Percentiles rank a stretch among this genome's conserved stretches.
Conservation (phyloP, 2,113 vertebrate genomes). For the Canis aureus region DNA sequence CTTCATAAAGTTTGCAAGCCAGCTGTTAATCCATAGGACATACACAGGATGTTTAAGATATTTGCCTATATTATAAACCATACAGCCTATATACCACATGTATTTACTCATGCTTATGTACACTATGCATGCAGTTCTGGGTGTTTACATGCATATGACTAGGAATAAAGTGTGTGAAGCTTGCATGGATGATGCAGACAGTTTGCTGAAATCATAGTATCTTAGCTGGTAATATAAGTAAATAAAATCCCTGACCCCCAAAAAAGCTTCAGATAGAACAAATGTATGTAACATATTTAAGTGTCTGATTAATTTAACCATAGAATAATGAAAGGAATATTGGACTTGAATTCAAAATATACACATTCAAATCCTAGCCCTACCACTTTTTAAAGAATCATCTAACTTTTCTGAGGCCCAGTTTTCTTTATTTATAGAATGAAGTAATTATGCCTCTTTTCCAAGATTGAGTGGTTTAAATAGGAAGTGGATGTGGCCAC, state of each 20-base stretch:
- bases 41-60: slow-evolving; percentile 54
- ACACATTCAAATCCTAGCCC: not conserved
- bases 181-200: not conserved
- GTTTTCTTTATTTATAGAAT: not conserved
- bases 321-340: not conserved
- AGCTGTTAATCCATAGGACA: slow-evolving; percentile 11
- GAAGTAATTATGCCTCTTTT: not conserved
- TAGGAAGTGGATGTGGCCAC: not conserved
- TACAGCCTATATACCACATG: not conserved
- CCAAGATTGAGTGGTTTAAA: not conserved
- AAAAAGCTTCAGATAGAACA: not conserved
- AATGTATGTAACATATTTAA: not conserved
- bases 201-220: not conserved
- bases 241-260: not conserved
- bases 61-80: not conserved
- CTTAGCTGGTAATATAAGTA: not conserved
- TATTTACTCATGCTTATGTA: not conserved
- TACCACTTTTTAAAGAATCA: not conserved
- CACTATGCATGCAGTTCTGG: not conserved
- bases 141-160: not conserved
- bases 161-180: not conserved
- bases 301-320: not conserved
- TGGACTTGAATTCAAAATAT: not conserved
- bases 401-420: not conserved
- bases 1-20: not conserved